Base-by-base conservation (phyloP, 1,140 invertebrate genomes). In the Cyclina sinensis region DNA sequence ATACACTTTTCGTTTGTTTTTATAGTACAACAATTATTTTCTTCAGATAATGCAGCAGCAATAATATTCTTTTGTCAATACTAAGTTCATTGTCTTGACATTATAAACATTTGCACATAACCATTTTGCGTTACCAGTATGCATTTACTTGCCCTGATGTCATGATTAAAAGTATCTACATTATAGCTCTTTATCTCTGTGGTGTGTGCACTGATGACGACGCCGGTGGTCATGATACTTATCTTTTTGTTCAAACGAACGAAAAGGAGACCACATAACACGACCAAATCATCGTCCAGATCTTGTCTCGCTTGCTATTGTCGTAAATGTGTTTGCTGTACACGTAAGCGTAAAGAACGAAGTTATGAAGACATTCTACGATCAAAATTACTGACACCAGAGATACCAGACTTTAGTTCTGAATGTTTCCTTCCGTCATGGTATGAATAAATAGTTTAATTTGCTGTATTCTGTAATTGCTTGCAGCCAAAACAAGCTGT, bases 171-270 rank as follows among this genome's bases (percentile, higher is more conserved):
- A 11, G 21, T 35, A 27, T 43, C 5, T 80, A 24, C 16, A 70
- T 81, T 73, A 3, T 46, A 88, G 86, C 32, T 88, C 9, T 88
- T 51, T 32, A 51, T 88, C 1, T 88, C 86, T 0, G 54, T 57
- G 4, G 24, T 80, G 18, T 88, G 35, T 14, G 76, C 86, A 0
- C 54, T 88, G 27, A 81, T 88, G 0, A 73, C 86, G 11, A 88
- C 86, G 5, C 48, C 59, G 24, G 35, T 65, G 4, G 48, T 81
- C 24, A 54, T 54, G 57, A 16, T 81, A 0, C 35, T 88, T 0
- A 51, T 81, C 0, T 35, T 81, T 16, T 9, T 88, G 24, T 88
- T 88, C 54, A 88, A 81, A 43, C 43, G 43, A 7, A 43, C 43
- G 14, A 43, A 43, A 43, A 4, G 43, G 4, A 43, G 43, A 43